Percentiles rank a stretch among this genome's conserved stretches.
phyloP scores from a whole-genome alignment of 1,140 invertebrate species.

The Diprion similis region DNA sequence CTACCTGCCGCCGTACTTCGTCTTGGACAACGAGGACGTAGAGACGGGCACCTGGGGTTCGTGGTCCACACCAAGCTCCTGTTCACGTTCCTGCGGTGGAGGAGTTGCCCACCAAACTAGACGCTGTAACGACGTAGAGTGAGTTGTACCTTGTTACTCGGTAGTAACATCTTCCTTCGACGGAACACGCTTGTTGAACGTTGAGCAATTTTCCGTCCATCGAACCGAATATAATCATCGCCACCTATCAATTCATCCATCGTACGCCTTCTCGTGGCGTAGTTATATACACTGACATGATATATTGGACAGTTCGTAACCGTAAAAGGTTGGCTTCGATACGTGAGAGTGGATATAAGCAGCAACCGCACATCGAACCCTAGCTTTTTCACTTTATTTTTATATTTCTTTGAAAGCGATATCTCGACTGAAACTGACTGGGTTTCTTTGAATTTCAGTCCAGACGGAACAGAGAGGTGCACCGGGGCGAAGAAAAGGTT shows the following conservation, averaged over 20 bases:
- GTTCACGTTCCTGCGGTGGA: constrained; percentile 89
- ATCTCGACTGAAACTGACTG: too few relatives aligned
- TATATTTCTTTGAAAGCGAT: neutral
- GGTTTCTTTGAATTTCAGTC: constrained; percentile 54
- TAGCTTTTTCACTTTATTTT: constrained; percentile 5
- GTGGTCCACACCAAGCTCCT: constrained; percentile 79
- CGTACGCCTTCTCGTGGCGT: neutral
- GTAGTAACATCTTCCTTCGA: neutral
- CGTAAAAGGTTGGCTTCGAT: neutral
- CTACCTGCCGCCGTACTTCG: constrained; percentile 71
- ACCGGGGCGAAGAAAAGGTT: constrained; percentile 79
- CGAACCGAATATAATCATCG: neutral
- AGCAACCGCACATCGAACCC: too few relatives aligned
- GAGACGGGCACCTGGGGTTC: constrained; percentile 73
- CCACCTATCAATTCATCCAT: neutral
- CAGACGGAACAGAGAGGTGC: constrained; percentile 69
- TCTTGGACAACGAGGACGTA: constrained; percentile 69
- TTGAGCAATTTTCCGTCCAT: neutral
- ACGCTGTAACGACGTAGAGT: constrained; percentile 72
- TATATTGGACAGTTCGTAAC: neutral
- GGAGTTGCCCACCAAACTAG: constrained; percentile 81
- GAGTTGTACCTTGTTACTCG: constrained; percentile 41
- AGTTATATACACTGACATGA: too few relatives aligned
- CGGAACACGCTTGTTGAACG: neutral
- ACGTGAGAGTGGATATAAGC: too few relatives aligned